These are phyloP conservation scores for Corydoras maculifer DNA, from an alignment of 2,113 vertebrate genomes.

Conservation along the genomic window DNA sequence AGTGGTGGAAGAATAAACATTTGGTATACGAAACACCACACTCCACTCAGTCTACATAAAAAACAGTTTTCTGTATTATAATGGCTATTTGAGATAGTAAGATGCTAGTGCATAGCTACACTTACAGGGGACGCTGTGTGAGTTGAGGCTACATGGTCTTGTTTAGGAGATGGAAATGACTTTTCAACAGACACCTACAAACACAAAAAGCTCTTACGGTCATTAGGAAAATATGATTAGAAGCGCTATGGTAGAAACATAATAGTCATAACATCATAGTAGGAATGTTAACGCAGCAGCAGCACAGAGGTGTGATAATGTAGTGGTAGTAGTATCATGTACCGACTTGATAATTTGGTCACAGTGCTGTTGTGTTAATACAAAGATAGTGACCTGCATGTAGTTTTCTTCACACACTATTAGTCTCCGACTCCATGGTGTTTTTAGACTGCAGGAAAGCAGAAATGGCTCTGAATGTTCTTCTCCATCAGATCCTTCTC, in stretches of 20 bases:
- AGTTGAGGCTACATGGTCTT: no score
- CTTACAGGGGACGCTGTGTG: no score
- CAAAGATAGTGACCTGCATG: constrained; percentile 35
- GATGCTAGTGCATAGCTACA: no score
- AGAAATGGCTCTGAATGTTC: constrained; percentile 32
- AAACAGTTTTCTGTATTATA: neutral
- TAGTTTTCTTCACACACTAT: constrained; percentile 44
- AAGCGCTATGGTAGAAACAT: no score
- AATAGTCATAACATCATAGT: neutral
- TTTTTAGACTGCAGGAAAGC: constrained; percentile 31
- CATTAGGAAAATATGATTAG: no score
- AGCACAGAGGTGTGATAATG: no score
- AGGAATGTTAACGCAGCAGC: no score
- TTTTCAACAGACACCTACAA: constrained; percentile 43
- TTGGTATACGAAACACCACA: constrained; percentile 39
- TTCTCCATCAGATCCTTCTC: constrained; percentile 7
- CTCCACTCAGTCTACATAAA: constrained; percentile 27
- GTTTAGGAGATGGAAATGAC: constrained; percentile 7
- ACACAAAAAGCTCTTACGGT: neutral
- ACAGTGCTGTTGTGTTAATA: no score
- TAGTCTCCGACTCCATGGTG: constrained; percentile 31
- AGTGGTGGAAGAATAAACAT: no score
- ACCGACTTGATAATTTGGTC: no score
- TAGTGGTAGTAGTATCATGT: no score
- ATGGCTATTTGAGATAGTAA: no score